Base-by-base conservation (phyloP, 2,888 invertebrate species). In the Disparrhopalites patrizii region DNA sequence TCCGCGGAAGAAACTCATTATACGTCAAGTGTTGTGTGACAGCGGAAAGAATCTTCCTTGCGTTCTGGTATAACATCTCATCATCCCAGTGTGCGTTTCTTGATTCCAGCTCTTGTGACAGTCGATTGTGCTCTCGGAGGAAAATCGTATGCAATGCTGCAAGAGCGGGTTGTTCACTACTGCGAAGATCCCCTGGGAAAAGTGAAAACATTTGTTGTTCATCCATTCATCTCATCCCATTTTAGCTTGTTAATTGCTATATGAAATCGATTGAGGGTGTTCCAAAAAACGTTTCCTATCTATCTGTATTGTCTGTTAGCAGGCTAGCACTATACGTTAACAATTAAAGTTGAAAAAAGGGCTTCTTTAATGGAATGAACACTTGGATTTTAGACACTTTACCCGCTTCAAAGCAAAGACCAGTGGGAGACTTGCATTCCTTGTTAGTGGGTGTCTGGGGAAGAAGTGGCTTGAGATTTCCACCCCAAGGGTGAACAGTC, bases 51-150 rank as follows among this genome's bases (percentile, higher is more conserved):
- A 93, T 91, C 57, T 88, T 84, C 25, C 93, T 83, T 0, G 89
- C 83, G 75, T 91, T 87, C 73, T 91, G 89, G 79, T 88, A 94
- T 18, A 93, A 79, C 58, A 87, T 86, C 67, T 93, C 92, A 0
- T 89, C 86, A 74, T 88, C 87, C 95, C 94, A 95, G 75, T 92
- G 91, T 0, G 91, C 91, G 81, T 95, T 95, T 7, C 92, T 85
- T 0, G 84, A 84, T 18, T 87, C 82, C 0, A 96, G 81, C 0
- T 87, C 87, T 66, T 89, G 88, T 25, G 90, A 89, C 13, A 94
- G 79, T 8, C 92, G 83, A 80, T 96, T 96, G 81, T 96, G 95
- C 76, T 94, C 93, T 15, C 95, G 84, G 75, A 94, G 80, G 83
- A 90, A 93, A 60, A 90, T 83, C 0, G 93, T 94, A 78, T 96